Percentiles rank a stretch among this genome's conserved stretches.
These are phyloP conservation scores for Antheraea assamensis DNA, from an alignment of 2,888 invertebrate genomes.

Conservation along the genomic window DNA sequence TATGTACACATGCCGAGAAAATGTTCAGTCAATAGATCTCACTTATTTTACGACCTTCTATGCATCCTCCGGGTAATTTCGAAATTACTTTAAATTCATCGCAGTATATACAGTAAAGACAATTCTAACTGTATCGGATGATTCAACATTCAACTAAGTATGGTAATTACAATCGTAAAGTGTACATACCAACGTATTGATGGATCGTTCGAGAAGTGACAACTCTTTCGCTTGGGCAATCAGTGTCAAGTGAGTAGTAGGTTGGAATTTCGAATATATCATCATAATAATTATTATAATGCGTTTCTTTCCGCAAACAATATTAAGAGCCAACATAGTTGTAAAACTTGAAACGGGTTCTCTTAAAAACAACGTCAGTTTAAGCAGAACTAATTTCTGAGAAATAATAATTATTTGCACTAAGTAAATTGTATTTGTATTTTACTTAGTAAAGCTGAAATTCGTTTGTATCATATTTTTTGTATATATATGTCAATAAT, in stretches of 20 bases:
- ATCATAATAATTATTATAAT: conserved; percentile 23
- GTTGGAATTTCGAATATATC: conserved; percentile 29
- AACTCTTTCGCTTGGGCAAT: conserved; percentile 29
- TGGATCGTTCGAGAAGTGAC: conserved; percentile 31
- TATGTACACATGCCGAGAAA: conserved; percentile 49
- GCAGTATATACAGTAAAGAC: conserved; percentile 27
- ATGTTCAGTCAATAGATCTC: conserved; percentile 48
- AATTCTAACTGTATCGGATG: conserved; percentile 32
- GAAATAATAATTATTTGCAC: neutral
- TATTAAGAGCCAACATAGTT: neutral
- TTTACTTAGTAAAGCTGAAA: no score
- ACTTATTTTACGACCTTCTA: conserved; percentile 53
- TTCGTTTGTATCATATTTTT: no score
- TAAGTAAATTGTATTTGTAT: no score
- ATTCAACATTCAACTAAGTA: conserved; percentile 27
- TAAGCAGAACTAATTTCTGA: neutral
- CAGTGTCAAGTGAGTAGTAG: conserved; percentile 31
- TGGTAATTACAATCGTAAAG: conserved; percentile 34
- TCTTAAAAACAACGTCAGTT: neutral
- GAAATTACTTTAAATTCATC: conserved; percentile 34
- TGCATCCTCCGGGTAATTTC: conserved; percentile 36
- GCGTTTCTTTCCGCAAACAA: conserved; percentile 2
- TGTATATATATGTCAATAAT: no score
- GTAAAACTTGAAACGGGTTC: neutral
- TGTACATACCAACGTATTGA: conserved; percentile 28